A percentile compares a stretch with the other conserved stretches of the same genome.
These are phyloP conservation scores for Dipodomys spectabilis DNA, from an alignment of 2,113 vertebrate species.

Conservation along the genomic window DNA sequence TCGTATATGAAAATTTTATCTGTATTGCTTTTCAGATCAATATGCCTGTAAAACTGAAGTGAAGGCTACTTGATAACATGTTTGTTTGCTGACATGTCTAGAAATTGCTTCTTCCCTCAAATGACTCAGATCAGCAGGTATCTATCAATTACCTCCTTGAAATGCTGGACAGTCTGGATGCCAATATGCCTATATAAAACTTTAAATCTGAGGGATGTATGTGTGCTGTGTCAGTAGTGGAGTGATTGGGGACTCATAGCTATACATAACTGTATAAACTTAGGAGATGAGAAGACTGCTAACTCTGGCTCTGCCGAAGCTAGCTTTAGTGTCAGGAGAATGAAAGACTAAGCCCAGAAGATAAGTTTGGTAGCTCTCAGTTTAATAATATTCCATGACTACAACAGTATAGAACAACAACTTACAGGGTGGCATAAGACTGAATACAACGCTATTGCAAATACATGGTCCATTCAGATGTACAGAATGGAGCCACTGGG, in stretches of 20 bases:
- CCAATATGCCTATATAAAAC: not conserved
- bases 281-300: not conserved
- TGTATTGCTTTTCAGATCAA: conserved; percentile 51
- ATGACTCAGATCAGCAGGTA: not conserved
- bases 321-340: not conserved
- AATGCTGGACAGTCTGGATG: not conserved
- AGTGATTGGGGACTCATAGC: not conserved
- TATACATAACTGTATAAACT: not conserved
- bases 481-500: not conserved
- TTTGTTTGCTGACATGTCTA: conserved; percentile 1
- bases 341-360: not conserved
- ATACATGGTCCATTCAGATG: rapidly evolving
- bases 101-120: not conserved
- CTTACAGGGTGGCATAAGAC: not conserved
- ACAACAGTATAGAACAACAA: not conserved
- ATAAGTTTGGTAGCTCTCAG: conserved; percentile 4
- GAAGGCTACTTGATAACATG: not conserved
- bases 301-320: not conserved
- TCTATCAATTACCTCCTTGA: not conserved
- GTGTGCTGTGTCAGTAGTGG: no score
- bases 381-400: not conserved
- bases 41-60: not conserved
- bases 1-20: conserved; percentile 28
- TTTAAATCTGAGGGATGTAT: not conserved
- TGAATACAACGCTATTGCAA: not conserved